Conservation (phyloP, 2,797 vertebrate species). For the Cryptoprocta ferox region DNA sequence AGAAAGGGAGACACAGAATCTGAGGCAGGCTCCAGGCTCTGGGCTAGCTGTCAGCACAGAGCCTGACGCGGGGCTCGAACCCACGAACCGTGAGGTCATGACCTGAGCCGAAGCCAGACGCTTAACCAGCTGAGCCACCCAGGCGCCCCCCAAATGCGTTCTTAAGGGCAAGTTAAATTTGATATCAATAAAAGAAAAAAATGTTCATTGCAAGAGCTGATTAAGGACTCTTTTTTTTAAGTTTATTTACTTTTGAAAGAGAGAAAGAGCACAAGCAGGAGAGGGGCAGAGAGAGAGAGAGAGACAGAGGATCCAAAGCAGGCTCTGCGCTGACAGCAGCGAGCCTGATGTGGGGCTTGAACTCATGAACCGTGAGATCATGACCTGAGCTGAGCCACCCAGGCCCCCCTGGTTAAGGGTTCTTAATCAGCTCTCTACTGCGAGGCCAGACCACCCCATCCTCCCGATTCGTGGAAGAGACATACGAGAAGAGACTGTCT, state of each 20-base stretch:
- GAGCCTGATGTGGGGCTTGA: neutral
- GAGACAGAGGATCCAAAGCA: neutral
- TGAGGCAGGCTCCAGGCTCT: neutral
- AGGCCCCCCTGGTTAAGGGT: neutral
- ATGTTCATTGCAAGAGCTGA: neutral
- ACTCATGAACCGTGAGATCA: neutral
- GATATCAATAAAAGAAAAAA: neutral
- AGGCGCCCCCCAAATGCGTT: too few relatives aligned
- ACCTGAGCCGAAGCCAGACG: too few relatives aligned
- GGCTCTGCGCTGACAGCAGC: too few relatives aligned
- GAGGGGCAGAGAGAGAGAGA: too few relatives aligned
- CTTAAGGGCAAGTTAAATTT: neutral
- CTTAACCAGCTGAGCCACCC: too few relatives aligned
- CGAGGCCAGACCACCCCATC: fast-evolving
- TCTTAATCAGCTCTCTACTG: neutral
- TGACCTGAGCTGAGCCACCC: neutral
- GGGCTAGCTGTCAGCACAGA: too few relatives aligned
- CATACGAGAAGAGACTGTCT: too few relatives aligned
- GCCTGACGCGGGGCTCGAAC: too few relatives aligned
- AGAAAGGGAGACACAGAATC: too few relatives aligned
- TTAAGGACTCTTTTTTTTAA: neutral
- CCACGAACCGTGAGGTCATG: too few relatives aligned
- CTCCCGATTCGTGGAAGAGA: neutral
- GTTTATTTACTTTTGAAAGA: too few relatives aligned
- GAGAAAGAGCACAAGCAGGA: too few relatives aligned